Evolutionary conservation across 2,113 vertebrate species (phyloP), one percentile per base, ranked within the genome.

Genomic region (Ceratotherium simum): DNA sequence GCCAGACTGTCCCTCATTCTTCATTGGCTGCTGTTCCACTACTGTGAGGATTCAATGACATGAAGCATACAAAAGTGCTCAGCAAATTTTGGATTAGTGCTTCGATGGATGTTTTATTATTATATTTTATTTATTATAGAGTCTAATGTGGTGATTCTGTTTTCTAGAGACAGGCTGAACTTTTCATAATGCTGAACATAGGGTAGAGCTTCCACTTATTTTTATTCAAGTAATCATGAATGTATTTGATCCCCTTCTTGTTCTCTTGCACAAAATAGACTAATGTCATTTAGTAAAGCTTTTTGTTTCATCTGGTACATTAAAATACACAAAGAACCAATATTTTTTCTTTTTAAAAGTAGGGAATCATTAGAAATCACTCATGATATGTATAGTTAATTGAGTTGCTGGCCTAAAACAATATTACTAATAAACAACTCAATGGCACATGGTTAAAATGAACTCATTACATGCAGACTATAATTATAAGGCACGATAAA

Each of bases 401-500:
- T 93, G 65, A 96, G 95, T 96, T 97, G n/a, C 83, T 96, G 48
- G 60, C 16, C 65, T 96, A 80, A 97, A 95, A 94, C 75, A 95
- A 83, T 96, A 73, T 96, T 96, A 92, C 42, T 95, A 81, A 97
- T 87, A 96, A 95, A 91, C 73, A 96, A 67, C 60, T 94, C 84
- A 76, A 92, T 60, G 92, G n/a, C 48, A 94, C 58, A 78, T 92
- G 54, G 87, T 88, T 92, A 83, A 95, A 94, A 95, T 83, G 84
- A 94, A 85, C 67, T 96, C 95, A 91, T 98, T 93, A 90, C 65
- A 69, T 88, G 51, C 92, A 95, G 90, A 72, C 82, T 62, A 31
- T 93, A 97, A 96, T 97, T 95, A 95, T 46, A 96, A 95, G 73
- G 48, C 73, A 91, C 78, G 75, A 75, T 62, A 94, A 96, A 96